Conservation (phyloP, 2,113 vertebrate species). For the Tragelaphus imberbis region DNA sequence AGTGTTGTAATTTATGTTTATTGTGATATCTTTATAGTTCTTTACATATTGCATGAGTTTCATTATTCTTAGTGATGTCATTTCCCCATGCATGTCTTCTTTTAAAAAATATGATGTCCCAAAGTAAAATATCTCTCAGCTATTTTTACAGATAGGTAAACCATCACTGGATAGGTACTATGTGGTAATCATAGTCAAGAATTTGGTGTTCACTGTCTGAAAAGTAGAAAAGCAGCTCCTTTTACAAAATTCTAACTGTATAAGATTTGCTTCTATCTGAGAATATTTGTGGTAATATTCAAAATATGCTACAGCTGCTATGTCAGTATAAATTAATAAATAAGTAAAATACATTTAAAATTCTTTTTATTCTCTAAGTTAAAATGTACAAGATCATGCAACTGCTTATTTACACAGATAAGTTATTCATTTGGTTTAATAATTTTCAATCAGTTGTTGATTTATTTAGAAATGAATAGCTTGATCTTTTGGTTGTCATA, state of each 20-base stretch:
- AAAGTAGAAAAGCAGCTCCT: background rate
- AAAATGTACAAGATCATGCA: background rate
- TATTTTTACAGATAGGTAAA: background rate
- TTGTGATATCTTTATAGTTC: background rate
- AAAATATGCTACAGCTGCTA: background rate
- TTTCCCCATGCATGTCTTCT: background rate
- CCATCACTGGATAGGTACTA: background rate
- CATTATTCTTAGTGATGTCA: background rate
- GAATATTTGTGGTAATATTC: background rate
- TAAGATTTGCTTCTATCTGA: background rate
- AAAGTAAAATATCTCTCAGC: background rate
- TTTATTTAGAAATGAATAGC: background rate
- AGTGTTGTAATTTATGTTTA: background rate
- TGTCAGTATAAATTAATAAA: background rate
- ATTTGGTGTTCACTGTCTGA: background rate
- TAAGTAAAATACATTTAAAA: background rate
- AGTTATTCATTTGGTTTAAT: background rate
- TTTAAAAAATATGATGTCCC: background rate
- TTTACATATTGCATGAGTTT: background rate
- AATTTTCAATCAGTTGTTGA: background rate
- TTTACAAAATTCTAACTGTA: background rate
- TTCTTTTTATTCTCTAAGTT: background rate
- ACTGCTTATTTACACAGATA: background rate
- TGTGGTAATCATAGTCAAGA: background rate
- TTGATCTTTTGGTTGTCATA: background rate